Evolutionary conservation across 1,140 invertebrate genomes (phyloP), one percentile per base, ranked within the genome.

Genomic region (Drosophila lowei): DNA sequence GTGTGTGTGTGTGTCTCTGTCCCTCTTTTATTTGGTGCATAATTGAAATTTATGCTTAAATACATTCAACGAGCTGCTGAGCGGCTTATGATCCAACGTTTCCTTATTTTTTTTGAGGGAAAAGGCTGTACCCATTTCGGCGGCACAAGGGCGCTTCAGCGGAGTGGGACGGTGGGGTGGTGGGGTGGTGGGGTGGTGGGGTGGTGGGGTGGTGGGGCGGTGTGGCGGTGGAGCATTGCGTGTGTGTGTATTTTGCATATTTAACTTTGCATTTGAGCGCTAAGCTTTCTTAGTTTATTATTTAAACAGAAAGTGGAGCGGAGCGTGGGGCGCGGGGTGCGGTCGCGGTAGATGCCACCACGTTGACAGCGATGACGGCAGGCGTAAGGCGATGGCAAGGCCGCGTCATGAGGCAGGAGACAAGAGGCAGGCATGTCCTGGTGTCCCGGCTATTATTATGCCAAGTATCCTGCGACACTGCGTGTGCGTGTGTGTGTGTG

Each of bases 271-370:
- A 75, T 79, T 79, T 79, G 64, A 71, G 77, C 77, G 71, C 71
- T 79, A 79, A 79, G 77, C 77, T 79, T 79, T 71, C 77, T 79
- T 79, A 74, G 77, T 79, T 79, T 79, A 79, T 79, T 79, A 79
- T 79, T 79, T 79, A 79, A 79, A 79, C 64, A 79, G 77, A 67
- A 79, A 60, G 59, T 61, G 76, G 59, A 64, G 65, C 70, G 8
- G 34, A 8, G 8, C 28, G 7, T 0, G 25, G 6, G 6, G 6
- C 1, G 0, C 7, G 28, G 30, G 8, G 8, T 0, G 8, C 8
- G 30, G 9, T 3, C 0, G 9, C 34, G 34, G 34, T 11, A 25
- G 23, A 38, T 38, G 11, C 34, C 34, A 49, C 50, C 55, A 53
- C 76, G 68, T 52, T 68, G 76, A 68, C 76, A 68, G 72, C 68